phyloP scores from a whole-genome alignment of 2,113 vertebrate species.

The Crotalus helleri region DNA sequence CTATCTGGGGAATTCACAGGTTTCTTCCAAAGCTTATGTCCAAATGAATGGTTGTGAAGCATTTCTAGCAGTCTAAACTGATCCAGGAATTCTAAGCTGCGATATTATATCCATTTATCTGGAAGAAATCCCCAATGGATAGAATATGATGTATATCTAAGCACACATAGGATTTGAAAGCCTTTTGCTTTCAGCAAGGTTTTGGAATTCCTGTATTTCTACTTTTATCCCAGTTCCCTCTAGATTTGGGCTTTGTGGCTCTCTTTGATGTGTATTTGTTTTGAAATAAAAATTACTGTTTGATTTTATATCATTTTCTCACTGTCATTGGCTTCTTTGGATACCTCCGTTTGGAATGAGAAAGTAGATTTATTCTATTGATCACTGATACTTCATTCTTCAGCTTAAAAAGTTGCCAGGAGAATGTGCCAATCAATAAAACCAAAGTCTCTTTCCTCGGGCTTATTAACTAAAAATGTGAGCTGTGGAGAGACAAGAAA shows the following conservation, averaged over 20 bases:
- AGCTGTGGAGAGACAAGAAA: neutral
- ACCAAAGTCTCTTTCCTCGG: neutral
- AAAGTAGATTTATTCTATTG: neutral
- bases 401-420: neutral
- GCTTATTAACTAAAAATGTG: neutral
- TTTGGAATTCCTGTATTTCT: neutral
- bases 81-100: neutral
- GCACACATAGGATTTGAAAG: neutral
- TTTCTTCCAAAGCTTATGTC: neutral
- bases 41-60: neutral
- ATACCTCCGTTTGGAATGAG: neutral
- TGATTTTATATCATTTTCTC: neutral
- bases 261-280: neutral
- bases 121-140: neutral
- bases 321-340: neutral
- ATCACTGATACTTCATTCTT: neutral
- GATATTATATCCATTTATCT: neutral
- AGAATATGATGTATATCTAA: neutral
- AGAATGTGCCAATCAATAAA: neutral
- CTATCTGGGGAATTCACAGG: neutral
- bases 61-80: neutral
- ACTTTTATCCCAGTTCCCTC: neutral
- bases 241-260: neutral
- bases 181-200: neutral
- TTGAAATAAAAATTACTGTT: neutral